Percentiles rank a stretch among this genome's conserved stretches.
Conservation (phyloP, 2,888 invertebrate genomes). For the Odontocolon sp. region DNA sequence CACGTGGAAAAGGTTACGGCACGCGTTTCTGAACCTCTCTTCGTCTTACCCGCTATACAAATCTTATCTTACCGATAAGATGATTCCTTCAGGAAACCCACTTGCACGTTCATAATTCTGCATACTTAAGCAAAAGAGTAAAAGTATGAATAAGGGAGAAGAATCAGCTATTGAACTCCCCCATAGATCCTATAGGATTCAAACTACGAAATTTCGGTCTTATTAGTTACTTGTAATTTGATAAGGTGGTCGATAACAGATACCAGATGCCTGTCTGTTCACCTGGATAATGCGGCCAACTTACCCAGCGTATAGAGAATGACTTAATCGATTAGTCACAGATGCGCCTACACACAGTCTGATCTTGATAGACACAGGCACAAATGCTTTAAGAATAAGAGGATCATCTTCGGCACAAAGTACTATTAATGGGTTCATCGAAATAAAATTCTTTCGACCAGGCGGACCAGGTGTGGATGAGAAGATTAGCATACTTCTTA, state of each 20-base stretch:
- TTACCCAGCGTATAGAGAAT: neutral
- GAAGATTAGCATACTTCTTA: conserved; percentile 13
- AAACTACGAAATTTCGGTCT: too few relatives aligned
- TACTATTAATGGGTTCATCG: neutral
- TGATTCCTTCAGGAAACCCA: too few relatives aligned
- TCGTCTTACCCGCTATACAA: neutral
- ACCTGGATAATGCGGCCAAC: neutral
- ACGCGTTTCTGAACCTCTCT: neutral
- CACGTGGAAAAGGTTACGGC: conserved; percentile 1
- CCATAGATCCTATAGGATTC: too few relatives aligned
- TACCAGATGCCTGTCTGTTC: neutral
- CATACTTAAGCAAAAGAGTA: too few relatives aligned
- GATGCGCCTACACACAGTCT: neutral
- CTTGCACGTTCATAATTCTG: neutral
- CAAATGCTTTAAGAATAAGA: neutral
- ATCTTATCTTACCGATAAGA: too few relatives aligned
- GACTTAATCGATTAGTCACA: neutral
- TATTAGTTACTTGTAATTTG: neutral
- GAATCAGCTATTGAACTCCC: too few relatives aligned
- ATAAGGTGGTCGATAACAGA: neutral
- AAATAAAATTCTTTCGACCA: neutral
- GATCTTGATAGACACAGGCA: neutral
- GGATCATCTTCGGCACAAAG: neutral
- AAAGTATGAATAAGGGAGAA: too few relatives aligned
- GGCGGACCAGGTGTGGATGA: neutral